Evolutionary conservation across 2,888 invertebrate genomes (phyloP), one percentile per base, ranked within the genome.

Genomic region (Leptura quadrifasciata): DNA sequence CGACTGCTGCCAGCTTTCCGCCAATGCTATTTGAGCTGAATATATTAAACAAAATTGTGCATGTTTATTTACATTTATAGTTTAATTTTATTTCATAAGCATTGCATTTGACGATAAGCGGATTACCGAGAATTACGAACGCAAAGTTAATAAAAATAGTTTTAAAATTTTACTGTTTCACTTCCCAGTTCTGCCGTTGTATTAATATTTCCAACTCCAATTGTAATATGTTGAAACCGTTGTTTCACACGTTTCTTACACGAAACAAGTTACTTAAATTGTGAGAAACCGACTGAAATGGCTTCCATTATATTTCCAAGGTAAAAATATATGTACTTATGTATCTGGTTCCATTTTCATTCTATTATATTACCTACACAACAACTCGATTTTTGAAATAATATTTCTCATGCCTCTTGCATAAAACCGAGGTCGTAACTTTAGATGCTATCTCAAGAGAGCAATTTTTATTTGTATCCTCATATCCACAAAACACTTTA

Each of bases 321-420:
- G 74, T 61, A 52, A 74, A 69, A 69, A 52, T 47, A 39, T 52
- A 39, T 63, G 54, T 64, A 63, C 55, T 60, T 54, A 54, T 54
- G 57, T 69, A 74, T 74, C 74, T 69, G 61, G 68, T 69, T 74
- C 69, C 74, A 74, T 74, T 74, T 74, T 35, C 69, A 69, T 74
- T 68, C 64, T 69, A 63, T 74, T 74, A 74, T 63, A 61, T 69
- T 69, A 74, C 65, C 27, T 68, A 73, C 54, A 27, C 52, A 47
- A 55, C 55, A 63, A 69, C 69, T 54, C 63, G 69, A 69, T 74
- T 74, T 74, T 55, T 68, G 8, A 69, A 74, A 69, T 67, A 47
- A 39, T 72, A 60, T 69, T 69, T 69, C 74, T 24, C 74, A 74
- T 69, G 63, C 69, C 61, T 24, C 61, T 57, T 21, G 63, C 63